Conservation (phyloP, 1,140 invertebrate species). For the Magallana gigas region DNA sequence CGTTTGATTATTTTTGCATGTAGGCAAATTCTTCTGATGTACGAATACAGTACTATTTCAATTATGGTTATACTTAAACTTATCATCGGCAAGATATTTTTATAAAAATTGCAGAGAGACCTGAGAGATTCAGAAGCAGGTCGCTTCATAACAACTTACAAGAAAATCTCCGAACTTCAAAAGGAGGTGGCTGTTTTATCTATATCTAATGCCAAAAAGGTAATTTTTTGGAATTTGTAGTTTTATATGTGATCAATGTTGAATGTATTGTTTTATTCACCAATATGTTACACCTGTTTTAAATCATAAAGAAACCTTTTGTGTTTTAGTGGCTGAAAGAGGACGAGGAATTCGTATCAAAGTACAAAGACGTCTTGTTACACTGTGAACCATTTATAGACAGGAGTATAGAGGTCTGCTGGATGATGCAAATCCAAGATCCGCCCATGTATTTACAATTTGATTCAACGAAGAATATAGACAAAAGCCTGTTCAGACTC, state of each 20-base stretch:
- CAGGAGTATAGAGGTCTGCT: constrained; percentile 42
- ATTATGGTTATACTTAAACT: too few species aligned
- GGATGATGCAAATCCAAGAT: constrained; percentile 43
- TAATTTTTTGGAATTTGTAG: not conserved
- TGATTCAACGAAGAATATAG: not conserved
- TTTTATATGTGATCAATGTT: too few species aligned
- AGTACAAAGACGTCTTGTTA: constrained; percentile 1
- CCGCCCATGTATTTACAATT: constrained; percentile 41
- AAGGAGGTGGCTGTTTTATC: not conserved
- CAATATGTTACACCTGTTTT: too few species aligned
- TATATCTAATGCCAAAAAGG: not conserved
- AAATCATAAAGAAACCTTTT: too few species aligned
- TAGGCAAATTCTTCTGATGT: too few species aligned
- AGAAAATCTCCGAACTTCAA: not conserved
- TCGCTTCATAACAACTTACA: not conserved
- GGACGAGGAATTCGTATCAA: constrained; percentile 5
- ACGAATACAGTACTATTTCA: too few species aligned
- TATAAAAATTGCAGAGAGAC: not conserved
- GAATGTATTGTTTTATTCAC: too few species aligned
- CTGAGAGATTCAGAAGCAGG: not conserved
- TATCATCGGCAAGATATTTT: too few species aligned
- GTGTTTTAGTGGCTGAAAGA: not conserved
- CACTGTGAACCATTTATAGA: constrained; percentile 13
- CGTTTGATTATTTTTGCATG: too few species aligned
- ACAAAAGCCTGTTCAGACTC: constrained; percentile 11